Percentiles rank a stretch among this genome's conserved stretches.
Conservation (phyloP, 2,888 invertebrate species). For the Dolichomitus sp. region DNA sequence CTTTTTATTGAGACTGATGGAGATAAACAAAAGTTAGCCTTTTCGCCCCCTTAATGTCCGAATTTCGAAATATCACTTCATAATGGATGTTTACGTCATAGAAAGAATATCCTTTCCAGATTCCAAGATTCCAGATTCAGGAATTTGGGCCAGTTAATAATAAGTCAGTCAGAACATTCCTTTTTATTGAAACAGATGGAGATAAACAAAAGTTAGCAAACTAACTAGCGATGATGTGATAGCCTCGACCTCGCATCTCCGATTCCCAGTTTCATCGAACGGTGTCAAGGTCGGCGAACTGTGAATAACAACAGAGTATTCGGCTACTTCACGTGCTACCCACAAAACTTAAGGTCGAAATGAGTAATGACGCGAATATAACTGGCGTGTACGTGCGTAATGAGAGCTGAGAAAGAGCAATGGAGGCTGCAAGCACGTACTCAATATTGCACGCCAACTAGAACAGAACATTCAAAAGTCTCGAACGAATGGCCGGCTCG, state of each 20-base stretch:
- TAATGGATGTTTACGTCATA: too few species aligned
- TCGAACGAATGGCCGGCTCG: constrained; percentile 36
- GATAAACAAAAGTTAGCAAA: too few species aligned
- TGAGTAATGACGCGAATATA: constrained; percentile 60
- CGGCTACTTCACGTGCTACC: constrained; percentile 34
- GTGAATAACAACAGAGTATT: constrained; percentile 61
- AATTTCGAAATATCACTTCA: too few species aligned
- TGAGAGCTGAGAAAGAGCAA: constrained; percentile 43
- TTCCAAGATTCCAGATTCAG: too few species aligned
- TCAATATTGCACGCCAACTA: constrained; percentile 49
- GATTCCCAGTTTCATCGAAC: constrained; percentile 59
- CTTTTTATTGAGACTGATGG: too few species aligned
- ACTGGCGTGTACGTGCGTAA: constrained; percentile 44
- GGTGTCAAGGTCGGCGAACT: constrained; percentile 67
- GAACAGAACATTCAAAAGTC: constrained; percentile 33
- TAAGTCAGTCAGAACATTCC: constrained; percentile 11
- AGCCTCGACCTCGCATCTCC: constrained; percentile 2
- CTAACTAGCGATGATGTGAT: too few species aligned
- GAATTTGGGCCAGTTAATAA: too few species aligned
- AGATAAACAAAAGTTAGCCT: too few species aligned
- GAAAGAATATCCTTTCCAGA: too few species aligned
- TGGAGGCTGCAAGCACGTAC: constrained; percentile 32
- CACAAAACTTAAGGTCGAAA: constrained; percentile 35
- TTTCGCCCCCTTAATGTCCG: too few species aligned
- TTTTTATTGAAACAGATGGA: too few species aligned